phyloP scores from a whole-genome alignment of 1,140 invertebrate species.

The Diachasmimorpha longicaudata region DNA sequence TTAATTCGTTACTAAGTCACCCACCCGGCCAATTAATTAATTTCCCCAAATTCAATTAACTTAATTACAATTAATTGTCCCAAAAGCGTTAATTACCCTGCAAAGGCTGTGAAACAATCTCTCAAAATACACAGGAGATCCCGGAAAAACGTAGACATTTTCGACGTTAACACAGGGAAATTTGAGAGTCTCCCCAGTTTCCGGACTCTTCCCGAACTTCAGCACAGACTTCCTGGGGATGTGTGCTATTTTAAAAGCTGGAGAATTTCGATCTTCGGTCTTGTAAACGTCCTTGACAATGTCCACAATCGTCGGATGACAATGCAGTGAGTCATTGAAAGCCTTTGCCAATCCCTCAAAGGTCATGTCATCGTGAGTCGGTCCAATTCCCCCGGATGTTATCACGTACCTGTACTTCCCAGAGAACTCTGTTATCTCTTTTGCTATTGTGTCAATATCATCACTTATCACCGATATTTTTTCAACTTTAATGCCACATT shows the following conservation, averaged over 20 bases:
- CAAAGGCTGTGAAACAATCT: conserved; percentile 64
- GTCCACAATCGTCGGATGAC: conserved; percentile 67
- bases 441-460: conserved; percentile 71
- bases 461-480: conserved; percentile 78
- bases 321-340: conserved; percentile 68
- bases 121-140: conserved; percentile 73
- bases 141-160: conserved; percentile 83
- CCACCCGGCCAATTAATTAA: too few relatives aligned
- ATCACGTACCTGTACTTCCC: conserved; percentile 70
- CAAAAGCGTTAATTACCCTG: conserved; percentile 43
- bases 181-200: conserved; percentile 45
- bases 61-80: too few relatives aligned
- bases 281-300: conserved; percentile 64
- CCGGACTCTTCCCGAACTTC: conserved; percentile 54
- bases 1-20: too few relatives aligned
- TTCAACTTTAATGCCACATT: conserved; percentile 71
- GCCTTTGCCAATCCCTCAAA: conserved; percentile 78
- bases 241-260: conserved; percentile 62
- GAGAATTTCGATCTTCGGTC: conserved; percentile 45
- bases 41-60: too few relatives aligned
- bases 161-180: conserved; percentile 73
- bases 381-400: conserved; percentile 82
- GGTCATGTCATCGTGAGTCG: conserved; percentile 86
- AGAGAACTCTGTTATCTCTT: conserved; percentile 74
- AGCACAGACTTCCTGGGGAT: conserved; percentile 58